phyloP scores from a whole-genome alignment of 2,797 vertebrate species.

The Enteromius anoplus region DNA sequence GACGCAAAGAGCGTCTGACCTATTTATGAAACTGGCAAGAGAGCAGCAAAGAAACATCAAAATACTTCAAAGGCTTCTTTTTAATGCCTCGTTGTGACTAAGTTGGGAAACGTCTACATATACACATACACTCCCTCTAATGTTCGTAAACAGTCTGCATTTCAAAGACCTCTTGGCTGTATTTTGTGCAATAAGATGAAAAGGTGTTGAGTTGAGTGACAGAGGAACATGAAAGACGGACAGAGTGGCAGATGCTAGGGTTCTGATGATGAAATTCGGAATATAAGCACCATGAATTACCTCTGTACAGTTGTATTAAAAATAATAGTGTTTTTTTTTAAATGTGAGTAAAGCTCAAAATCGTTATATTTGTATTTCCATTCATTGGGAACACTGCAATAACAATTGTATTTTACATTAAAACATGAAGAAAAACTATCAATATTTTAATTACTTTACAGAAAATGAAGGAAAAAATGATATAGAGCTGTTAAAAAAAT shows the following conservation, averaged over 20 bases:
- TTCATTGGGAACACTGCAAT: too few relatives aligned
- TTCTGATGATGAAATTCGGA: neutral
- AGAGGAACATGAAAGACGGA: neutral
- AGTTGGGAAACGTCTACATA: conserved; percentile 62
- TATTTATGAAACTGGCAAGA: conserved; percentile 83
- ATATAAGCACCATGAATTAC: neutral
- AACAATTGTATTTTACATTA: too few relatives aligned
- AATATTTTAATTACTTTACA: too few relatives aligned
- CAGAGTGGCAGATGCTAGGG: neutral
- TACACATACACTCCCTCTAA: neutral
- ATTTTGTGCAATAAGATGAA: conserved; percentile 21
- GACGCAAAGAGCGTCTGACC: conserved; percentile 75
- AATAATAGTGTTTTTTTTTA: too few relatives aligned
- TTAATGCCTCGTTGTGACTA: conserved; percentile 77
- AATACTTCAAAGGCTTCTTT: conserved; percentile 82
- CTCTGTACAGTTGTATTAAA: too few relatives aligned
- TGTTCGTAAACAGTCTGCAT: conserved; percentile 6
- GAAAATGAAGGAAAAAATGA: too few relatives aligned
- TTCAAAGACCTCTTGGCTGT: conserved; percentile 15
- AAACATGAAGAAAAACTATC: too few relatives aligned
- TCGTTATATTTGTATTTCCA: too few relatives aligned
- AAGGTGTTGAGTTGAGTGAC: neutral
- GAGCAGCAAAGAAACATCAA: conserved; percentile 80
- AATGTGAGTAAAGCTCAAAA: too few relatives aligned
- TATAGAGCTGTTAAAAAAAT: too few relatives aligned